Conservation (phyloP, 2,888 invertebrate species). For the Xiphydria camelus region DNA sequence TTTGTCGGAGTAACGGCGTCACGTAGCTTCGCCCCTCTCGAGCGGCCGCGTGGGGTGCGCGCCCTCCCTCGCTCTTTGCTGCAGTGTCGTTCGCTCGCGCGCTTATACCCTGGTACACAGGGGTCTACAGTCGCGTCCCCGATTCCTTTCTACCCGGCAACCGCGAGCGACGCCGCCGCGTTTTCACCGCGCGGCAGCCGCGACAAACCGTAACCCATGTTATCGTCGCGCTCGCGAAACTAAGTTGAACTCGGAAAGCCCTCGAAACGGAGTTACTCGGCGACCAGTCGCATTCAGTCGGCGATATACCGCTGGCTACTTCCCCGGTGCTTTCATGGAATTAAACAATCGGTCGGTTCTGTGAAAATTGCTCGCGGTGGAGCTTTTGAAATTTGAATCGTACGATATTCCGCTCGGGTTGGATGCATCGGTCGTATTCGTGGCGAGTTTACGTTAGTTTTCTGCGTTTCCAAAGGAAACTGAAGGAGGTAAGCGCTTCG, state of each 20-base stretch:
- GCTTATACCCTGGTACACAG: neutral
- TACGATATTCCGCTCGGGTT: too few relatives aligned
- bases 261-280: slow-evolving; percentile 22
- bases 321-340: neutral
- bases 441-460: too few relatives aligned
- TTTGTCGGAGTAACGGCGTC: slow-evolving; percentile 18
- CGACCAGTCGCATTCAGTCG: slow-evolving; percentile 2
- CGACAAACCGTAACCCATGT: slow-evolving; percentile 23
- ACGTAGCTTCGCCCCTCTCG: slow-evolving; percentile 1
- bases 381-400: too few relatives aligned
- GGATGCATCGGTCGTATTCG: too few relatives aligned
- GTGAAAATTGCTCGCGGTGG: too few relatives aligned
- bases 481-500: too few relatives aligned
- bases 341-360: neutral
- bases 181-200: slow-evolving; percentile 12
- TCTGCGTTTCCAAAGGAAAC: too few relatives aligned
- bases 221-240: slow-evolving; percentile 23
- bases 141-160: slow-evolving; percentile 12
- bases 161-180: slow-evolving; percentile 1
- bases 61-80: too few relatives aligned
- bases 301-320: too few relatives aligned
- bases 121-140: neutral
- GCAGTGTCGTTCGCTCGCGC: neutral
- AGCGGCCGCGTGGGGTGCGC: too few relatives aligned
- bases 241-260: slow-evolving; percentile 21